Base-by-base conservation (phyloP, 1,140 invertebrate species). In the Helicoverpa armigera region DNA sequence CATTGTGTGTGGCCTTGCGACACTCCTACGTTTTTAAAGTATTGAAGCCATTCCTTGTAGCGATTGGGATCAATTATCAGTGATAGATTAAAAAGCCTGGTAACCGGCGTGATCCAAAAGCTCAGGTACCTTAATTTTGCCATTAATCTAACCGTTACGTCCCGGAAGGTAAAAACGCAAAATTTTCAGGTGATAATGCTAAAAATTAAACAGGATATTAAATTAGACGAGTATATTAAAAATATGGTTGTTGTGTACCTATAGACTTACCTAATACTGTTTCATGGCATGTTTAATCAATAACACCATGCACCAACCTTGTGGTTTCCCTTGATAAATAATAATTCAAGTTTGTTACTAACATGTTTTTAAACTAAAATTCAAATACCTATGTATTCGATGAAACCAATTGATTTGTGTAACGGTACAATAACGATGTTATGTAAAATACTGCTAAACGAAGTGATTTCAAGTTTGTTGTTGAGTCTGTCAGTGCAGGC, bases 61-160 rank as follows among this genome's bases (percentile, higher is more conserved):
- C 16, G 31, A 72, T 72, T 58, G 29, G 3, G 29, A 58, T 31
- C 14, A 73, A 16, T 73, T 58, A 73, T 73, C 70, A 72, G 70
- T 35, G 31, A 73, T 73, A 35, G 35, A 5, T 43, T 35, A 73
- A 58, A 43, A 29, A 58, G 16, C 12, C 70, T 35, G 53, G 58
- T 73, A 73, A 58, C 29, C 18, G n/a, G 9, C 10, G 2, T 29
- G 14, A 73, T 73, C 18, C 53, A 58, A 73, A 73, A 73, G 29
- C 29, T 73, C 23, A n/a, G 29, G 4, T 14, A 43, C 35, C 35
- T 43, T 5, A 35, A 4, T 5, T 43, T 43, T 23, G 23, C 23
- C 23, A 43, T 9, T 7, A 35, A 35, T 35, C 9, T n/a, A 43
- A 43, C 14, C 23, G 69, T 5, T 54, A n/a, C 29, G 31, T 50